A percentile compares a stretch with the other conserved stretches of the same genome.
These are phyloP conservation scores for Lepidurus couesii DNA, from an alignment of 1,140 invertebrate species.

Conservation along the genomic window DNA sequence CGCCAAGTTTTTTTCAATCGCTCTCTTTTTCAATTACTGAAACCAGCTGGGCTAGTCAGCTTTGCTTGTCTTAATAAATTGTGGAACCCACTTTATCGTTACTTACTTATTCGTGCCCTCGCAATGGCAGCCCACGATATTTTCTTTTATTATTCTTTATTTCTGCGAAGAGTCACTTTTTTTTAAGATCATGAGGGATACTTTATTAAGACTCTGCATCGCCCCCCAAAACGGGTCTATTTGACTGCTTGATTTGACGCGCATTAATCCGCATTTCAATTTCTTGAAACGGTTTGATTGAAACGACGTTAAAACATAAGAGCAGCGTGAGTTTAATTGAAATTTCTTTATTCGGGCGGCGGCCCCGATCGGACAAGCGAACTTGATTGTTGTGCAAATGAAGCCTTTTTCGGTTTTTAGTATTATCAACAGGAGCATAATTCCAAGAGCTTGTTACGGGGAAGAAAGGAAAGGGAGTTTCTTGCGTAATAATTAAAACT, in stretches of 20 bases:
- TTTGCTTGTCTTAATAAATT: conserved; percentile 11
- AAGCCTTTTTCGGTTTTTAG: background rate
- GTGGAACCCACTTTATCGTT: background rate
- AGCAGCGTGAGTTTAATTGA: conserved; percentile 22
- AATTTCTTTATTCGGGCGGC: conserved; percentile 10
- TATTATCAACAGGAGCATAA: conserved; percentile 5
- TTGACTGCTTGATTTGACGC: background rate
- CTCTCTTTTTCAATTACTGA: conserved; percentile 11
- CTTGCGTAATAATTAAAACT: too few species aligned
- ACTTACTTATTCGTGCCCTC: background rate
- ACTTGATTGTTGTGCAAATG: conserved; percentile 15
- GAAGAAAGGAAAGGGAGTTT: too few species aligned
- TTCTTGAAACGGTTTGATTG: background rate
- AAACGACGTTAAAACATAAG: background rate
- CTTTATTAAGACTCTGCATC: background rate
- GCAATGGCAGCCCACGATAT: background rate
- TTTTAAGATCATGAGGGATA: too few species aligned
- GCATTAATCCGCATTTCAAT: background rate
- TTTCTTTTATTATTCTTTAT: background rate
- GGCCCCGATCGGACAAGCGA: background rate
- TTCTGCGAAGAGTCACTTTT: background rate
- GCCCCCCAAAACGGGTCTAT: background rate
- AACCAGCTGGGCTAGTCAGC: background rate
- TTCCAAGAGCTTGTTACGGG: background rate
- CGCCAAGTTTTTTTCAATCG: background rate